phyloP scores from a whole-genome alignment of 92 coral and sea anemone genomes.

The Bergia sp. region DNA sequence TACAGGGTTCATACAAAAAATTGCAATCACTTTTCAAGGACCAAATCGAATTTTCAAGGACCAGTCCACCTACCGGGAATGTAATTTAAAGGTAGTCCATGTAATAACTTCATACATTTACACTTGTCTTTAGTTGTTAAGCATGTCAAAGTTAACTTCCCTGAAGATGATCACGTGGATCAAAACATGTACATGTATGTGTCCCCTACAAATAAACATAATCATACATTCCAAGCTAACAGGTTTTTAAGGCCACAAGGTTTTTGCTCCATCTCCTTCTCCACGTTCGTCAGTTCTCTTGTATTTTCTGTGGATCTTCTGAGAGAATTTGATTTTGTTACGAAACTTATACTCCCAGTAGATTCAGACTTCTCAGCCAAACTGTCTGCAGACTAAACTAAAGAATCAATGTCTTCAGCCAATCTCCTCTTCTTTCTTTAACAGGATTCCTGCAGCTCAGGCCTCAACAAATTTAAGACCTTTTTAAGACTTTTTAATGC shows the following conservation, averaged over 20 bases:
- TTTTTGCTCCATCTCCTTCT: background rate
- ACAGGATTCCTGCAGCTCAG: too few relatives aligned
- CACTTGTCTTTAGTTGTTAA: background rate
- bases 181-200: background rate
- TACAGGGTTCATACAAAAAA: background rate
- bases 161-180: background rate
- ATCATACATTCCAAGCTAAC: background rate
- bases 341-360: background rate
- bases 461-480: too few relatives aligned
- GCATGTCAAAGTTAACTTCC: background rate
- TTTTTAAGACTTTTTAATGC: too few relatives aligned
- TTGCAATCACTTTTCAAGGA: background rate
- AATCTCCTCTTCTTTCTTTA: slow-evolving; percentile 29
- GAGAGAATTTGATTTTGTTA: background rate
- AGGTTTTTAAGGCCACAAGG: background rate
- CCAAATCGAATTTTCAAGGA: background rate
- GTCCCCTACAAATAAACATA: background rate
- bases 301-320: background rate
- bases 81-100: background rate
- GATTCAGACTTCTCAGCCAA: background rate
- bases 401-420: slow-evolving; percentile 43
- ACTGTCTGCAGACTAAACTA: slow-evolving; percentile 23
- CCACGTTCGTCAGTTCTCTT: background rate
- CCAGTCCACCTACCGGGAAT: background rate
- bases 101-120: background rate